These are phyloP conservation scores for Hippocampus mohnikei DNA, from an alignment of 2,113 vertebrate species.

Conservation along the genomic window DNA sequence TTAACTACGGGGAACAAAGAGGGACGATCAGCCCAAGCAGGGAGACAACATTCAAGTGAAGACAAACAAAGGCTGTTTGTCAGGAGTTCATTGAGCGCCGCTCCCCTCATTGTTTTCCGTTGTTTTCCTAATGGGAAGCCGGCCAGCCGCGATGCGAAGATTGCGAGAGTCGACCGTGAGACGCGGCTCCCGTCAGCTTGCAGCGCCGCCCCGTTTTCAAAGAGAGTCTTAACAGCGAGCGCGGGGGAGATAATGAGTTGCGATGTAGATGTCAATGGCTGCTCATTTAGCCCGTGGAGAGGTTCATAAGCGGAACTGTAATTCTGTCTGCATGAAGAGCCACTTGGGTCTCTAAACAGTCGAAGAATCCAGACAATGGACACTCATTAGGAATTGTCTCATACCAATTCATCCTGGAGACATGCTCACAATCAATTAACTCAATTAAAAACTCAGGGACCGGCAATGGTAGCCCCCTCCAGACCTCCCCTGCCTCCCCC, in stretches of 20 bases:
- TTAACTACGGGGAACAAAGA: slow-evolving; percentile 55
- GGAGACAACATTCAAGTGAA: slow-evolving; percentile 62
- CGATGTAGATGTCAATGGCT: slow-evolving; percentile 26
- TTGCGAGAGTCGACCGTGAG: slow-evolving; percentile 15
- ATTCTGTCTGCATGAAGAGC: neutral
- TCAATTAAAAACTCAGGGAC: too few relatives aligned
- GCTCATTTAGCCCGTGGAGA: neutral
- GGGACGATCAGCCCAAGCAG: slow-evolving; percentile 27
- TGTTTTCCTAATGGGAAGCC: slow-evolving; percentile 44
- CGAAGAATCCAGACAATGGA: neutral
- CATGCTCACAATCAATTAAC: too few relatives aligned
- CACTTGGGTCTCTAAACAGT: neutral
- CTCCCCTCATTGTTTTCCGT: slow-evolving; percentile 42
- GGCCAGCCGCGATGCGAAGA: slow-evolving; percentile 50
- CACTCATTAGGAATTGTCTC: too few relatives aligned
- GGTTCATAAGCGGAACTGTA: neutral
- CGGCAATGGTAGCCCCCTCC: too few relatives aligned
- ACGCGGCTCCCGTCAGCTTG: slow-evolving; percentile 11
- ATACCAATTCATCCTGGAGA: too few relatives aligned
- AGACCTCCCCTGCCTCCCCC: too few relatives aligned
- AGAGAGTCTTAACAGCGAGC: slow-evolving; percentile 36
- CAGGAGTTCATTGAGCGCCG: slow-evolving; percentile 41
- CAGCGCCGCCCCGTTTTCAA: slow-evolving; percentile 9
- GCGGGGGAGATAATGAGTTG: slow-evolving; percentile 47
- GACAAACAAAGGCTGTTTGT: slow-evolving; percentile 46